A percentile compares a stretch with the other conserved stretches of the same genome.
These are phyloP conservation scores for Heliangelus exortis DNA, from an alignment of 2,797 vertebrate species.

Conservation along the genomic window DNA sequence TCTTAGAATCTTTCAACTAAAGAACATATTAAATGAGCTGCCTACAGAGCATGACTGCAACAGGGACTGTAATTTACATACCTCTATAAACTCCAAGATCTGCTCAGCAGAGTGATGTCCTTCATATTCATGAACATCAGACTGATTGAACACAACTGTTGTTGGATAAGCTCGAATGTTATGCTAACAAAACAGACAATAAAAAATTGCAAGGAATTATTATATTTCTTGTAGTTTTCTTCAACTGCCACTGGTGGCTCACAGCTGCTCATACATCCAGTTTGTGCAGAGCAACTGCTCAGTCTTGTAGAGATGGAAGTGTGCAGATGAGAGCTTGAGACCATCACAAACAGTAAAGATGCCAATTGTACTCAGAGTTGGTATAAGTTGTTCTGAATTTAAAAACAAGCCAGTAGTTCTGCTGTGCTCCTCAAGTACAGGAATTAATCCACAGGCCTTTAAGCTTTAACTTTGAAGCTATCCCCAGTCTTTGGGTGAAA, in stretches of 20 bases:
- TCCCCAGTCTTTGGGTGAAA: not conserved
- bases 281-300: not conserved
- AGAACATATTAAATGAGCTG: not conserved
- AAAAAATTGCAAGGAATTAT: not conserved
- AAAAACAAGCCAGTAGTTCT: not conserved
- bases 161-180: constrained; percentile 96
- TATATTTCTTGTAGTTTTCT: not conserved
- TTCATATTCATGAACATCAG: constrained; percentile 92
- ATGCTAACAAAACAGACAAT: constrained; percentile 82
- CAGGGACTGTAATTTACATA: constrained; percentile 55
- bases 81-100: constrained; percentile 96
- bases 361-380: not conserved
- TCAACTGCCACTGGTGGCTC: not conserved
- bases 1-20: not conserved
- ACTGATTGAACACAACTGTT: constrained; percentile 95
- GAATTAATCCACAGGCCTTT: not conserved
- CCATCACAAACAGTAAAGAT: not conserved
- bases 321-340: not conserved
- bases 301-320: not conserved
- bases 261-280: not conserved
- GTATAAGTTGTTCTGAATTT: not conserved
- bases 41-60: not conserved
- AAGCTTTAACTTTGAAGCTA: not conserved
- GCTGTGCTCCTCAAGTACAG: not conserved
- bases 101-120: constrained; percentile 94